Evolutionary conservation across 2,113 vertebrate genomes (phyloP), one percentile per base, ranked within the genome.

Genomic region (Dipodomys ordii): DNA sequence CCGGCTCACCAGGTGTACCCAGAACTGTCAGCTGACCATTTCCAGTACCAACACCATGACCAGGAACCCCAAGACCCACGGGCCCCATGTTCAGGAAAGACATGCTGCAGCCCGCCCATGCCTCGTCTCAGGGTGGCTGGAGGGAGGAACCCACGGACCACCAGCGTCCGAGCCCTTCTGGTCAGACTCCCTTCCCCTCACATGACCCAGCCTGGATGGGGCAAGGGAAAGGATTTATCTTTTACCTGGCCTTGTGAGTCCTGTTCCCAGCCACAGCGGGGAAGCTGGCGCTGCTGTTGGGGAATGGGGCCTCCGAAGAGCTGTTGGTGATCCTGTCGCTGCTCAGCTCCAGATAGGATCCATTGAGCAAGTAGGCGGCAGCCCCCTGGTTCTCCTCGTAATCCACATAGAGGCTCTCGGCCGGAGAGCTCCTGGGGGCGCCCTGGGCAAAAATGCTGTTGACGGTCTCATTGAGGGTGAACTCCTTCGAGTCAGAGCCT

Each of bases 171-270:
- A 6, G 7, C 18, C 79, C 49, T 80, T 30, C 39, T 19, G 8
- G 28, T 20, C 32, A 71, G 62, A 69, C 4, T 49, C 62, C 62
- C 23, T 25, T 2, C 30, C 30, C 35, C 27, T 1, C 0, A 7
- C 35, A n/a, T n/a, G 25, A 25, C 39, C 62, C 57, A 27, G 2
- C 15, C 46, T 22, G 44, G 32, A 5, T 11, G 1, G 25, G 19
- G 16, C 22, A 28, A 6, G 76, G 32, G 90, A 92, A 32, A 46
- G 0, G 0, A 22, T 39, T 7, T 2, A 53, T 18, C 53, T 57
- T 98, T 95, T 98, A 99, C 99, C 99, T 99, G 96, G 98, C 98
- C 97, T 99, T 99, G 98, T 99, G 99, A 12, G 98, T 98, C 83
- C 99, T 98, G 96, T 98, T 98, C 62, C 98, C 97, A 0, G 96